Evolutionary conservation across 2,113 vertebrate species (phyloP).

Genomic region (Labeo catla): DNA sequence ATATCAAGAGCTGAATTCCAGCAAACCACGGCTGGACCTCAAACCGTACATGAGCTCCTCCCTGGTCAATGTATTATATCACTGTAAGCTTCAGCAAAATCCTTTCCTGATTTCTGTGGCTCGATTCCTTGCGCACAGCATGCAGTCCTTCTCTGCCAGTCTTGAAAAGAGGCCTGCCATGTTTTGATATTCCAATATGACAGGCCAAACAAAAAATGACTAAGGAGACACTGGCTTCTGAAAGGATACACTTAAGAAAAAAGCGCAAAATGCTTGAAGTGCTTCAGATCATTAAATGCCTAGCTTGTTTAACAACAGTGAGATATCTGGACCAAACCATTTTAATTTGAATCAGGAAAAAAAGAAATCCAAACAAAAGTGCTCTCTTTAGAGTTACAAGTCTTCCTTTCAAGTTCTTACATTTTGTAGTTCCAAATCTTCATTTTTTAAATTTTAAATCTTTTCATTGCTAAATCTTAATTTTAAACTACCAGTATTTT

Average conservation of each 20-base stretch:
- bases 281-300: background rate
- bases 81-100: slow-evolving; percentile 49
- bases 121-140: slow-evolving; percentile 55
- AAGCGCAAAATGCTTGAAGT: background rate
- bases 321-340: background rate
- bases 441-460: no score
- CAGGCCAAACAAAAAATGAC: background rate
- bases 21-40: slow-evolving; percentile 58
- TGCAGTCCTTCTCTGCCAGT: slow-evolving; percentile 36
- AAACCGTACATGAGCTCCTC: slow-evolving; percentile 56
- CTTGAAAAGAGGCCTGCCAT: background rate
- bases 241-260: background rate
- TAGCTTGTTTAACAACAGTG: background rate
- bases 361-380: background rate
- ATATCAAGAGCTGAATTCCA: slow-evolving; percentile 45
- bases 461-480: no score
- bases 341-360: background rate
- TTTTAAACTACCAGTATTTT: background rate
- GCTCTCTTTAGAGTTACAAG: no score
- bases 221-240: background rate
- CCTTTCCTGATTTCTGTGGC: slow-evolving; percentile 55
- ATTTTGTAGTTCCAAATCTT: background rate
- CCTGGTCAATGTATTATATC: slow-evolving; percentile 61
- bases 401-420: no score
- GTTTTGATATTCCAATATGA: background rate